Evolutionary conservation across 1,140 invertebrate species (phyloP), one percentile per base, ranked within the genome.

Genomic region (Drosophila kepulauana): DNA sequence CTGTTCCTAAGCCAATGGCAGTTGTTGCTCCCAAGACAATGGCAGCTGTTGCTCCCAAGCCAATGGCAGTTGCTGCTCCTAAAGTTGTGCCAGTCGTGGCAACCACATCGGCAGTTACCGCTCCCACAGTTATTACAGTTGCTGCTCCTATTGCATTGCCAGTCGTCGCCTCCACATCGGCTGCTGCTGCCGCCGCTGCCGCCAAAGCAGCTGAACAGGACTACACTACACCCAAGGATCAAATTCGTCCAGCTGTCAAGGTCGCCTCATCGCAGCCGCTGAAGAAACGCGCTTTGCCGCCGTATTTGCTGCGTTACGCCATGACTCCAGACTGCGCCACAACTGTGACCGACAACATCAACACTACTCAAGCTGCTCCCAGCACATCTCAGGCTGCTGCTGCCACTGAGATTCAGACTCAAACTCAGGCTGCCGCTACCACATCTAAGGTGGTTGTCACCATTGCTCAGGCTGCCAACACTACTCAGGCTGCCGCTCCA

Each of bases 211-310:
- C 11, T 13, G 35, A 45, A 25, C 11, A 15, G 3, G 82, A 86
- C 13, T 79, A 82, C 0, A 45, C 38, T 1, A 86, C 82, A 5
- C 82, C 82, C 11, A 86, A 74, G 65, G 82, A 87, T 10, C 82
- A 79, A 28, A 30, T 75, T 13, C 49, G 72, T 5, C 16, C 59
- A 1, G 35, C 35, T 10, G 35, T 38, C 3, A 35, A 63, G 0
- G 16, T 58, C 3, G 41, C 52, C 1, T 54, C 62, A 0, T 15
- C 62, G 1, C 82, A 87, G 51, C 82, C 82, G 13, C 11, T 88
- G 2, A 88, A 88, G 64, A 88, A 88, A 7, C 85, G 84, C 1
- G 52, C 46, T 6, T 74, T 87, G 11, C 84, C 85, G 13, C 56
- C 77, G 15, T 74, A 87, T 58, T 13, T 88, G 5, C 43, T 88